Conservation (phyloP, 2,797 vertebrate genomes). For the Amblyraja radiata region DNA sequence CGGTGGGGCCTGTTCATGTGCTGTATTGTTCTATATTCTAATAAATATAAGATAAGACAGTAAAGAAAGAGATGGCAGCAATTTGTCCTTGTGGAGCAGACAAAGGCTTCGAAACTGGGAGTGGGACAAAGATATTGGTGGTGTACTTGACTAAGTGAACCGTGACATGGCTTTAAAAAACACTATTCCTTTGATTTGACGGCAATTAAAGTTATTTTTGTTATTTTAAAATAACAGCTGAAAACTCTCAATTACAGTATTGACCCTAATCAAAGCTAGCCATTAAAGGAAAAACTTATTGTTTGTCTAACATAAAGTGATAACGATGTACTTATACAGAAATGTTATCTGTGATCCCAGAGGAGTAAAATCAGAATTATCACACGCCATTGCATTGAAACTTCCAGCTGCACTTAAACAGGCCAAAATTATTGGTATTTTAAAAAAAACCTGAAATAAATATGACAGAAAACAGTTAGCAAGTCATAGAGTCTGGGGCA, state of each 20-base stretch:
- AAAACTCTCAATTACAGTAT: neutral
- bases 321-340: neutral
- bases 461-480: neutral
- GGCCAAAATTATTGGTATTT: neutral
- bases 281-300: neutral
- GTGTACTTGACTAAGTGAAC: neutral
- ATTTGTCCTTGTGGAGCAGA: neutral
- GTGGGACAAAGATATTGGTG: neutral
- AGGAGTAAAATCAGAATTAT: neutral
- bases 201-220: neutral
- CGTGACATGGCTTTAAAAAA: neutral
- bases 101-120: neutral
- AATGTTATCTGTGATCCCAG: neutral
- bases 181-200: neutral
- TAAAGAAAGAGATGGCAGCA: neutral
- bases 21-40: neutral
- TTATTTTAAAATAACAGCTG: neutral
- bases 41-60: neutral
- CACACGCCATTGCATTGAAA: neutral
- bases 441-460: neutral
- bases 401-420: neutral
- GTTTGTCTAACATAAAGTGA: neutral
- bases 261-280: neutral
- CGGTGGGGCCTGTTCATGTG: too few relatives aligned
- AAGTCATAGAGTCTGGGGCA: neutral